Percentiles rank a stretch among this genome's conserved stretches.
Evolutionary conservation across 2,797 vertebrate genomes (phyloP).

Genomic region (Pantherophis alleghaniensis): DNA sequence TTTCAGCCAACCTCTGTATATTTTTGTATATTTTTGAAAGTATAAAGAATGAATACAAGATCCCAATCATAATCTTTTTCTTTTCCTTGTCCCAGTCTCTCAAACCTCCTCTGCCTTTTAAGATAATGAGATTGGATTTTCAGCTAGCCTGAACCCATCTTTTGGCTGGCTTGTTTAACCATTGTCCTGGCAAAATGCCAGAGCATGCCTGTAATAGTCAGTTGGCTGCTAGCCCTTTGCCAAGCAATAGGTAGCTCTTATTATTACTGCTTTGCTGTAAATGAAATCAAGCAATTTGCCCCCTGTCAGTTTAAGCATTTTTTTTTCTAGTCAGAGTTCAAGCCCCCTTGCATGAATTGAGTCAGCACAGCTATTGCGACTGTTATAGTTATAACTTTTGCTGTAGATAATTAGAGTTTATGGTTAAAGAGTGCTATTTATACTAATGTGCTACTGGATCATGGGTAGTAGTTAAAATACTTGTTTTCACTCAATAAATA

Average conservation of each 20-base stretch:
- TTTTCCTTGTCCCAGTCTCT: neutral
- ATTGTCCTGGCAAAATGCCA: neutral
- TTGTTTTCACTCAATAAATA: constrained; percentile 41
- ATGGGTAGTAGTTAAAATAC: constrained; percentile 19
- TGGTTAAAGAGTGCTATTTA: constrained; percentile 20
- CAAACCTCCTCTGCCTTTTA: neutral
- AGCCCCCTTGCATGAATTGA: constrained; percentile 24
- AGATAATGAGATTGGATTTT: neutral
- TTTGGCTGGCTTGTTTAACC: neutral
- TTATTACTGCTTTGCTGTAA: constrained; percentile 15
- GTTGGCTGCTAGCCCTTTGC: neutral
- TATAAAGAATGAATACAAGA: neutral
- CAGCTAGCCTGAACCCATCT: neutral
- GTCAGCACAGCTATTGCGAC: constrained; percentile 25
- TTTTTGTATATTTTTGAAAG: neutral
- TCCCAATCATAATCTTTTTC: neutral
- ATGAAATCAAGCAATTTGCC: constrained; percentile 11
- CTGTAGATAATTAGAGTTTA: constrained; percentile 34
- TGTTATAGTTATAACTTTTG: constrained; percentile 26
- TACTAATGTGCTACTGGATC: constrained; percentile 2
- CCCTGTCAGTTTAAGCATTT: neutral
- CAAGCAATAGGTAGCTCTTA: neutral
- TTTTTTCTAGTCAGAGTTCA: constrained; percentile 2
- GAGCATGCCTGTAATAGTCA: neutral
- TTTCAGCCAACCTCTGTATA: neutral